These are phyloP conservation scores for Hystrix brachyura DNA, from an alignment of 2,113 vertebrate genomes.

Conservation along the genomic window DNA sequence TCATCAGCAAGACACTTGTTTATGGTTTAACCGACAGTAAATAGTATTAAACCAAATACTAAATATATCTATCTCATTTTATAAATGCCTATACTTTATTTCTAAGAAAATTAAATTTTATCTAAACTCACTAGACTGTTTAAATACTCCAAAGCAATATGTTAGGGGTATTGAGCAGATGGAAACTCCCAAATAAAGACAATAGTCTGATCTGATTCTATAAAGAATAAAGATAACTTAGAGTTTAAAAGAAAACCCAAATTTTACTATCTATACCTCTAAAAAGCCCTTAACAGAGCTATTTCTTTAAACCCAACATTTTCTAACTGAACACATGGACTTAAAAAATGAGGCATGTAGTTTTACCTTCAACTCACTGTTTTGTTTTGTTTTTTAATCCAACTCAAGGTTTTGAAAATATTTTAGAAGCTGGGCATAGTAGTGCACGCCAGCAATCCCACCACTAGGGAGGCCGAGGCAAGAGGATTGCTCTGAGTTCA, in stretches of 20 bases:
- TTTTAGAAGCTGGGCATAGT: conserved; percentile 25
- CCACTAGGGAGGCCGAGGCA: background rate
- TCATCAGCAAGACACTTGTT: background rate
- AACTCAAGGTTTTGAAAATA: conserved; percentile 33
- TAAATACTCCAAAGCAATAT: conserved; percentile 2
- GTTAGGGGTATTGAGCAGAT: background rate
- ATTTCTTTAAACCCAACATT: conserved; percentile 67
- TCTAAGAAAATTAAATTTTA: conserved; percentile 38
- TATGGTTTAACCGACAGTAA: background rate
- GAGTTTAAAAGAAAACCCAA: conserved; percentile 24
- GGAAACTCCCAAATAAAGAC: conserved; percentile 9
- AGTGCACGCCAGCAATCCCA: background rate
- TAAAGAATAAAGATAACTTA: conserved; percentile 46
- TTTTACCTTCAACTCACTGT: conserved; percentile 70
- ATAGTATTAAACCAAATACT: background rate
- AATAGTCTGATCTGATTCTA: conserved; percentile 44
- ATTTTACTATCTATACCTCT: conserved; percentile 12
- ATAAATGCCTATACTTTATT: conserved; percentile 49
- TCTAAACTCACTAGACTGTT: conserved; percentile 13
- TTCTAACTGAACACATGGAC: conserved; percentile 73
- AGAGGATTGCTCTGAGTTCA: no score
- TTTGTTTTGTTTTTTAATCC: no score
- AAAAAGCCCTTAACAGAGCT: conserved; percentile 53
- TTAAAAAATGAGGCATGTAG: conserved; percentile 49
- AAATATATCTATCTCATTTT: conserved; percentile 60